Evolutionary conservation across 2,888 invertebrate species (phyloP), one percentile per base, ranked within the genome.

Genomic region (Elegia similella): DNA sequence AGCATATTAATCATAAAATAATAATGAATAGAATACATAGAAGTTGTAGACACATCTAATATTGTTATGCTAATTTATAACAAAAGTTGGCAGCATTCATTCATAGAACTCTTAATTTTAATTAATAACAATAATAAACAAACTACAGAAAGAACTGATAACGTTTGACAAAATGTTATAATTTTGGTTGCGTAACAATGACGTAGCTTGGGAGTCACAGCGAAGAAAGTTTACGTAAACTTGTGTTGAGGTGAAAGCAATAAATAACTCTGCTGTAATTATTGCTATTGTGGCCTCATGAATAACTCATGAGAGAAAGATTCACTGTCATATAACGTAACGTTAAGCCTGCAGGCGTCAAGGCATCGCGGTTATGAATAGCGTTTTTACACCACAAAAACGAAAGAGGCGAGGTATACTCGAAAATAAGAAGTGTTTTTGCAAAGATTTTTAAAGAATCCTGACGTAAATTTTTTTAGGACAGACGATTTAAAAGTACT

Each of bases 181-280:
- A 46, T 46, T 23, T 46, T 10, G 42, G 56, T 80, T 74, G 67
- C 64, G 61, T 68, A 78, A 79, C 42, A 59, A 59, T 74, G 74
- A 76, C 75, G 74, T 64, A 42, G 47, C 60, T 59, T 72, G 70
- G n/a, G 69, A 76, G 72, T 79, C 74, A 75, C 65, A 59, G 63
- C 68, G 72, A 72, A 82, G 85, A 85, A 85, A 84, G 83, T 83
- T 82, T 77, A 78, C 82, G 78, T 80, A 79, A 82, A 80, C 66
- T 56, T 46, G 50, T 50, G 17, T 34, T 70, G 73, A 76, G 76
- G 84, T 80, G 86, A 86, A 85, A 87, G 87, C 70, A 82, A 79
- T 83, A 79, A 82, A 78, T 69, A 70, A 63, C 67, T 61, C 70
- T 80, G 76, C 70, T 60, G 77, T 84, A 81, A 84, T 84, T 81